Evolutionary conservation across 2,113 vertebrate species (phyloP), one percentile per base, ranked within the genome.

Genomic region (Nothobranchius furzeri): DNA sequence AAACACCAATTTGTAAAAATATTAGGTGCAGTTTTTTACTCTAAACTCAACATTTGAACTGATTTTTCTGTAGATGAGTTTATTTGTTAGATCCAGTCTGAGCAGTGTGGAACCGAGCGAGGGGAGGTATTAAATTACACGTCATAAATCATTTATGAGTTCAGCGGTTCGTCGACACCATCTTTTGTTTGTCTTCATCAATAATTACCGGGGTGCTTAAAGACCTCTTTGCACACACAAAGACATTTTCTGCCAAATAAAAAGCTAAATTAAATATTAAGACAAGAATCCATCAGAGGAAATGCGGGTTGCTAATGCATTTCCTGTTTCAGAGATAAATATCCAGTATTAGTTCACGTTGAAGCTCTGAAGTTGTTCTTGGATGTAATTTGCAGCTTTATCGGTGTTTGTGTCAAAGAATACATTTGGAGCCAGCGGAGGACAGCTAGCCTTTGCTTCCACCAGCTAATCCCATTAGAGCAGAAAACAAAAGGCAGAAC

Each of bases 121-220:
- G 42, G 48, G 8, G 60, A 56, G 17, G 13, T 75, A 85, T 90
- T 76, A 1, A 52, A 61, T 88, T 87, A 51, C 81, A 54, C 47
- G 17, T 8, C 36, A 82, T 86, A 42, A 84, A 89, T 62, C 64
- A 85, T 42, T 76, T 57, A 90, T 78, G 70, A 73, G 66, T 58
- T 62, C 80, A 30, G 51, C 68, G 58, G 84, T 53, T 61, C 69
- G 66, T 60, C 80, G 83, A 83, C 78, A 78, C 64, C 67, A 60
- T 4, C 71, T 76, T 75, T 83, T 84, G 84, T 85, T 13, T 49
- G 14, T 45, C 35, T 43, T 53, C 80, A 85, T 92, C 9, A 87
- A 92, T 90, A 83, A 91, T 92, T 90, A 57, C 43, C 75, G 7
- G 30, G 62, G 64, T 67, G 79, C 80, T 87, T 87, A 81, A 86